phyloP scores from a whole-genome alignment of 2,888 invertebrate genomes.

The Trachelus iudaicus region DNA sequence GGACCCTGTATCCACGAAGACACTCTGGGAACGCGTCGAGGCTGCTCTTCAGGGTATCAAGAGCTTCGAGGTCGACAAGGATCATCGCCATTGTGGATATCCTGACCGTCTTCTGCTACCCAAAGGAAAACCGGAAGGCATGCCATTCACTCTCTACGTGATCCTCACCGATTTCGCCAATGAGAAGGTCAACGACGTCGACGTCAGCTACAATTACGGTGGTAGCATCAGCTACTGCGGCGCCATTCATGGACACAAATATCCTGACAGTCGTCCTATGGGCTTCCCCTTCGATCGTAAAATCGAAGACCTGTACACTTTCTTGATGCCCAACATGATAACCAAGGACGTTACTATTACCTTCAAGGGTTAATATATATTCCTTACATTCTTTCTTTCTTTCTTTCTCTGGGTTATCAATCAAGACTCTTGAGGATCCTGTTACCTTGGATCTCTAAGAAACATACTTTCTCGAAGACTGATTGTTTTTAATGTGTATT shows the following conservation, averaged over 20 bases:
- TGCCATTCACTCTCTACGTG: constrained; percentile 72
- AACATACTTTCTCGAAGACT: not conserved
- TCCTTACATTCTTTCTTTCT: not conserved
- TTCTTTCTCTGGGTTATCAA: not conserved
- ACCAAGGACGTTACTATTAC: constrained; percentile 73
- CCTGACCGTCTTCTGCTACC: constrained; percentile 77
- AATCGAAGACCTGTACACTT: constrained; percentile 69
- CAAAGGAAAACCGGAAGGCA: constrained; percentile 73
- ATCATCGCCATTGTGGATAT: constrained; percentile 74
- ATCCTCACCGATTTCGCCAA: constrained; percentile 67
- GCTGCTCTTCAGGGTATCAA: constrained; percentile 62
- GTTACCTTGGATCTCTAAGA: not conserved
- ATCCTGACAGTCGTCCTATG: constrained; percentile 73
- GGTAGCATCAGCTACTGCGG: constrained; percentile 66
- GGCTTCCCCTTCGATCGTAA: constrained; percentile 79
- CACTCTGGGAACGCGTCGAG: constrained; percentile 12
- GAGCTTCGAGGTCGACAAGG: constrained; percentile 68
- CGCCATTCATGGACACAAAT: constrained; percentile 68
- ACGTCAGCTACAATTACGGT: constrained; percentile 67
- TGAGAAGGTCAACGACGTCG: constrained; percentile 62
- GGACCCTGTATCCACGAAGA: constrained; percentile 65
- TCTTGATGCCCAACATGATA: constrained; percentile 75
- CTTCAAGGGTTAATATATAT: constrained; percentile 66
- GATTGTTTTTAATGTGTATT: not conserved
- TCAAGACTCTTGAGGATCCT: not conserved